Base-by-base conservation (phyloP, 2,888 invertebrate species). In the Melieria omissa region DNA sequence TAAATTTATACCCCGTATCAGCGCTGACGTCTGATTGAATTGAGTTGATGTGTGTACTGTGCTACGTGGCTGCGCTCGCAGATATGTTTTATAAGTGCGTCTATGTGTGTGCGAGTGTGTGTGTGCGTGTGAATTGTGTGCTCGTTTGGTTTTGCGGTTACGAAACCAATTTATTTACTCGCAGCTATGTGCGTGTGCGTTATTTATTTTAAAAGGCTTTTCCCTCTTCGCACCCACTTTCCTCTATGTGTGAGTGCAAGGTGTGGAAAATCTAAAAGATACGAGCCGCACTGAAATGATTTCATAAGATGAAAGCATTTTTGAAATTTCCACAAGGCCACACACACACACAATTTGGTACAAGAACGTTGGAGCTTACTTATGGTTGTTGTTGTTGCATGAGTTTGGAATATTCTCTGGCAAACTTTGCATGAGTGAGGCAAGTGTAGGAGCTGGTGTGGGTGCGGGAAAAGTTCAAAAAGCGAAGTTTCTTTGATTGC, bases 141-240 rank as follows among this genome's bases (percentile, higher is more conserved):
- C 76, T 78, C 79, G 77, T 78, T 81, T 77, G 81, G 81, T 80
- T 81, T 80, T 84, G 84, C 80, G 83, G 83, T 83, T 81, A 78
- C 80, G 80, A 83, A 84, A 83, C 80, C 83, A 83, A 84, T 84
- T 84, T 84, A 84, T 83, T 84, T 82, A 78, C 79, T 75, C 77
- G 77, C 29, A 29, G 2, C 67, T 57, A 6, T 58, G 47, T 47
- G 42, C 46, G 6, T 54, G 55, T 45, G 71, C 46, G 65, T 78
- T 76, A 74, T 67, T 68, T 75, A 75, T 74, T 65, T 54, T 29
- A 42, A 29, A 12, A 68, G 70, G 41, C 46, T 57, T 47, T 57
- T 29, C 29, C 29, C 29, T 3, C 2, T 29, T 29, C 29, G 29
- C 29, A 29, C 29, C 29, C 29, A 29, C 29, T 29, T 29, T 29